Evolutionary conservation across 2,797 vertebrate species (phyloP).

Genomic region (Caiman crocodilus): DNA sequence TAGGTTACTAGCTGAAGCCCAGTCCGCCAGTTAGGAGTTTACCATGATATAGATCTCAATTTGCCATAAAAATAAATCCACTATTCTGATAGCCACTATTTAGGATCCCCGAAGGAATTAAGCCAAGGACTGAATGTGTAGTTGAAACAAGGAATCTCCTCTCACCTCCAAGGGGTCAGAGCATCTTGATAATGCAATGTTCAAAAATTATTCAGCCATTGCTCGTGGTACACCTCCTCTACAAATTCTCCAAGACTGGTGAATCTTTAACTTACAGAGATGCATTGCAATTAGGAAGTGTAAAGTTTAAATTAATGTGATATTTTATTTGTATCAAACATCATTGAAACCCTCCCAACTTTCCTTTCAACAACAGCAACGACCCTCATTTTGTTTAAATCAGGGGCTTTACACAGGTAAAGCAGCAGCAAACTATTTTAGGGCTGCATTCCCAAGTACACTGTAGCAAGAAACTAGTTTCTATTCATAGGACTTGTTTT

Average conservation of each 20-base stretch:
- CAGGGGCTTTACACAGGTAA: too few species aligned
- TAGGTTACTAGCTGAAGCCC: background rate
- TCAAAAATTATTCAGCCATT: background rate
- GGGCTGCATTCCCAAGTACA: background rate
- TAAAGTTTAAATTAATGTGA: background rate
- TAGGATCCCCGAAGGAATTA: background rate
- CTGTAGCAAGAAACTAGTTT: background rate
- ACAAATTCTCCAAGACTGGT: background rate
- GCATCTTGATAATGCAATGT: background rate
- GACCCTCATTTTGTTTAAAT: background rate
- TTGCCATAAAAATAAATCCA: background rate
- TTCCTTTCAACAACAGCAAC: background rate
- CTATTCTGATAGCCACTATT: background rate
- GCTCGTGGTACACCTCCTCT: background rate
- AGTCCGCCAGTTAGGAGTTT: background rate
- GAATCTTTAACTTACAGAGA: background rate
- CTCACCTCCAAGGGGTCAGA: background rate
- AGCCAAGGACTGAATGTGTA: rapidly evolving
- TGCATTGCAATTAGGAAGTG: too few species aligned
- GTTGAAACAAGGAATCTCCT: background rate
- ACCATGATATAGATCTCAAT: background rate
- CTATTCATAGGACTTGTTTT: background rate
- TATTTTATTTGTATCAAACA: background rate
- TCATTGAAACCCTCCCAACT: background rate
- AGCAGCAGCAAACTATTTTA: background rate